phyloP scores from a whole-genome alignment of 53 echinoderm and acorn worm genomes.

The Mesocentrotus franciscanus region DNA sequence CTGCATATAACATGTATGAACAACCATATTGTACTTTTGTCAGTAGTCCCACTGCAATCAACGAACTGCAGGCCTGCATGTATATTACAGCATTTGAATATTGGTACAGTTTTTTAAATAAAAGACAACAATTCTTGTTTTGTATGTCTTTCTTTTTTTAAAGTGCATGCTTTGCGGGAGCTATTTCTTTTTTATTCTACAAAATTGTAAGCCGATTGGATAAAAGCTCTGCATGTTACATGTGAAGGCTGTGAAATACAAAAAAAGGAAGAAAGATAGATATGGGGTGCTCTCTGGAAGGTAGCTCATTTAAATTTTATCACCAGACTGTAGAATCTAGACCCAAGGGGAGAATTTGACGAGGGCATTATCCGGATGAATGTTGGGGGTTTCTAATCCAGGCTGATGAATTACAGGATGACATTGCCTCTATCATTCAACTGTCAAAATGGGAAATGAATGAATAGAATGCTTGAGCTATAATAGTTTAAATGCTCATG shows the following conservation, averaged over 20 bases:
- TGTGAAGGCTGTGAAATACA: neutral
- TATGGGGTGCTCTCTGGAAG: neutral
- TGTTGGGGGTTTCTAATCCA: constrained; percentile 5
- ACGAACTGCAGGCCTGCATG: neutral
- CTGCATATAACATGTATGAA: no score
- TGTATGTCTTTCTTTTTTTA: neutral
- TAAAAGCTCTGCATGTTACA: neutral
- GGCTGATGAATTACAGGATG: neutral
- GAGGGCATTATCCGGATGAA: constrained; percentile 4
- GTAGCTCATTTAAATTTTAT: constrained; percentile 8
- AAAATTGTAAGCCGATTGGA: constrained; percentile 4
- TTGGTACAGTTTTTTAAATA: neutral
- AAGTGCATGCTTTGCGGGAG: constrained; percentile 17
- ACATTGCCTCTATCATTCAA: neutral
- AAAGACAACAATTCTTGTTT: neutral
- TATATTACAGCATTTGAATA: neutral
- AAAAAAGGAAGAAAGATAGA: neutral
- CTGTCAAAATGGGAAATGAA: constrained; percentile 26
- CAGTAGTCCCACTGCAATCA: neutral
- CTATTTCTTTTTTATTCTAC: neutral
- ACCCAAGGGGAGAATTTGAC: neutral
- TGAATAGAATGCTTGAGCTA: constrained; percentile 4
- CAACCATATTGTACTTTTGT: no score
- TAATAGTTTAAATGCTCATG: neutral
- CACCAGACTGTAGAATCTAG: constrained; percentile 18